Base-by-base conservation (phyloP, 2,113 vertebrate species). In the Ardeotis arabs region DNA sequence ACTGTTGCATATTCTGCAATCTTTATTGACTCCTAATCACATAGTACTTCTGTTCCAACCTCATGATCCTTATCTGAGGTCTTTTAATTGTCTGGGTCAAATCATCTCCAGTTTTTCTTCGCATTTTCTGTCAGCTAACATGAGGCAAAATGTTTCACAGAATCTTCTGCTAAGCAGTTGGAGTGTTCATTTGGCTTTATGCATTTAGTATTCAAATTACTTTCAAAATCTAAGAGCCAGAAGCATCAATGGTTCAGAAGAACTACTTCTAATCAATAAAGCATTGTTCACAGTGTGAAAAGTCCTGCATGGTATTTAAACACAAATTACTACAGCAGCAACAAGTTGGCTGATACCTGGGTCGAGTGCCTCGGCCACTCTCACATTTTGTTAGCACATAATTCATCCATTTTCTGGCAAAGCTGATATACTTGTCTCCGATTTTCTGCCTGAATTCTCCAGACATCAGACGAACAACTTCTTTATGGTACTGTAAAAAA, bases 351-450 rank as follows among this genome's bases (percentile, higher is more conserved):
- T 81, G 35, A 98, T 98, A 99, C 99, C 99, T 99, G 96, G 99
- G 99, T 94, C 99, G 98, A 47, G 99, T 99, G 75, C 99, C 99
- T 95, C 99, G 96, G 55, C 99, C 99, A 23, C 99, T 99, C 98
- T 99, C 99, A 95, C 99, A 99, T 96, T 99, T 99, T 39, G 99
- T 99, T 56, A 99, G 98, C 35, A 99, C 99, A 8, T 99, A 99
- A 95, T 98, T 99, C 99, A 99, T 99, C 99, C 99, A 99, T 79
- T 99, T 99, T 83, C 98, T 98, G 84, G 99, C 99, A 97, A 99
- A 99, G 91, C 96, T 98, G 78, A 99, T 99, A 70, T 99, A 99
- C 70, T 98, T 99, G 78, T 99, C 99, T 62, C 99, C 99, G 62
- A 99, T 99, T 97, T 99, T 99, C 98, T 99, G 99, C 77, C 99